phyloP scores from a whole-genome alignment of 2,797 vertebrate genomes.

The Amphiprion clarkii region DNA sequence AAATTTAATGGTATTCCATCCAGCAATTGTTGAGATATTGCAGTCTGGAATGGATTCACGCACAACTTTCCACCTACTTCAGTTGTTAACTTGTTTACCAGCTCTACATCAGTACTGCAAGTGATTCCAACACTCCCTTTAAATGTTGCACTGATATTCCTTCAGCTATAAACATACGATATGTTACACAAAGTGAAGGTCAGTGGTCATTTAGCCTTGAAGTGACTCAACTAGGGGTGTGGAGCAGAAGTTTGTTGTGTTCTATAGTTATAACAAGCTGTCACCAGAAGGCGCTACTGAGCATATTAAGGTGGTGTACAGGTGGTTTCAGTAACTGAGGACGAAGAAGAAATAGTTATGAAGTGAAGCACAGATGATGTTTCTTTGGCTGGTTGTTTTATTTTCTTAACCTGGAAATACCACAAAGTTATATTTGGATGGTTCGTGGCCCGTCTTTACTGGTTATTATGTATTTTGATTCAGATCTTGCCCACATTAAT shows the following conservation, averaged over 20 bases:
- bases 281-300: no score
- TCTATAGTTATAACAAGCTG: no score
- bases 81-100: neutral
- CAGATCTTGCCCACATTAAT: neutral
- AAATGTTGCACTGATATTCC: neutral
- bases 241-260: neutral
- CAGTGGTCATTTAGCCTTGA: neutral
- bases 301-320: no score
- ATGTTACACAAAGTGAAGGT: neutral
- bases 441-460: constrained; percentile 7
- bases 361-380: no score
- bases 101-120: no score
- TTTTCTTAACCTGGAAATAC: no score
- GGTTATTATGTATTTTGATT: constrained; percentile 21
- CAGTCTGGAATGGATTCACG: neutral
- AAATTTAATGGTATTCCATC: neutral
- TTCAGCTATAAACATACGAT: neutral
- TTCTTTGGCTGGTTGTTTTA: no score
- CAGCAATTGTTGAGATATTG: neutral
- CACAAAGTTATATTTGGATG: neutral
- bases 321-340: no score
- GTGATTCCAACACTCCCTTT: neutral
- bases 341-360: no score
- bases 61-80: no score
- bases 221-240: neutral